phyloP scores from a whole-genome alignment of 1,140 invertebrate species.

The Calephelis nemesis region DNA sequence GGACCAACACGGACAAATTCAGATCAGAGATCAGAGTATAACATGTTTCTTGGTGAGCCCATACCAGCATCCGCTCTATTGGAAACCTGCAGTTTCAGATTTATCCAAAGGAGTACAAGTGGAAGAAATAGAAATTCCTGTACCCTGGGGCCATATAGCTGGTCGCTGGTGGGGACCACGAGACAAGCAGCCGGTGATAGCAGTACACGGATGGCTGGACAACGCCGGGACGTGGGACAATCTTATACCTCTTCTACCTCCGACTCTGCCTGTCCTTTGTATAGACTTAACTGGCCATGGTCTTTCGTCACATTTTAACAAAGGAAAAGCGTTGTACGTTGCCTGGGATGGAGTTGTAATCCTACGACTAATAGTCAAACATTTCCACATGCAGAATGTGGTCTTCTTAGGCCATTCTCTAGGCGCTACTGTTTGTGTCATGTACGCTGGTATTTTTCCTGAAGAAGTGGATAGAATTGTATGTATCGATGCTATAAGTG shows the following conservation, averaged over 20 bases:
- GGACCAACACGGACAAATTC: no score
- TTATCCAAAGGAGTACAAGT: constrained; percentile 20
- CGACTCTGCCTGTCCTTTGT: constrained; percentile 81
- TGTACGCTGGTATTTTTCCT: constrained; percentile 15
- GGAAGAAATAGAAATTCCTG: constrained; percentile 85
- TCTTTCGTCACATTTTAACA: constrained; percentile 86
- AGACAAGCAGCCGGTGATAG: constrained; percentile 85
- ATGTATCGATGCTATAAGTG: constrained; percentile 11
- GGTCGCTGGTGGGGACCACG: constrained; percentile 89
- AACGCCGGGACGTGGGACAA: constrained; percentile 91
- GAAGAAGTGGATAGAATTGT: constrained; percentile 18
- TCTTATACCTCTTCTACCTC: constrained; percentile 84
- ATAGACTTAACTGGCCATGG: constrained; percentile 91
- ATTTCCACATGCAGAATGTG: constrained; percentile 9
- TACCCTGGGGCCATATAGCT: constrained; percentile 87
- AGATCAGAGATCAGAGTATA: no score
- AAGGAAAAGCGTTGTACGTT: constrained; percentile 9
- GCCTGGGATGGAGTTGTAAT: constrained; percentile 14
- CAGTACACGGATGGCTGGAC: constrained; percentile 92
- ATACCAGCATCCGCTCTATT: no score
- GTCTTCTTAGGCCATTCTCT: constrained; percentile 17
- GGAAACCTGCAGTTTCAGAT: neutral
- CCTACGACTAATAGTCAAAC: constrained; percentile 8
- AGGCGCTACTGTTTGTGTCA: constrained; percentile 3
- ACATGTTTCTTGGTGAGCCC: no score